Evolutionary conservation across 2,113 vertebrate species (phyloP).

Genomic region (Cyanoliseus patagonus): DNA sequence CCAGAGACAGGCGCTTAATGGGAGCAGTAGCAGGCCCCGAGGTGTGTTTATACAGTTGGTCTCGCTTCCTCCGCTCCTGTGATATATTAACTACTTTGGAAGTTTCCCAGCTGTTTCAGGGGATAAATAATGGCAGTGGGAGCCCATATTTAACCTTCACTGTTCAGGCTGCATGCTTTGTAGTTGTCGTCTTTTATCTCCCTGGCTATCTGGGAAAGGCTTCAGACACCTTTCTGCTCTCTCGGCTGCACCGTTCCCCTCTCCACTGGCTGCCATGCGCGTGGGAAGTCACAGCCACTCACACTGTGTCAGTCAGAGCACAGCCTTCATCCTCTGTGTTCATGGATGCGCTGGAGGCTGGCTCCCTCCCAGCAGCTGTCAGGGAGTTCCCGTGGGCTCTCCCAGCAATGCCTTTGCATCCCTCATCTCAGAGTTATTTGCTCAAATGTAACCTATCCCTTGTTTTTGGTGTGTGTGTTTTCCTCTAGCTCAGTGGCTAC

Average conservation of each 20-base stretch:
- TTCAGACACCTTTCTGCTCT: neutral
- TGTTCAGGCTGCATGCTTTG: constrained; percentile 48
- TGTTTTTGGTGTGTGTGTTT: neutral
- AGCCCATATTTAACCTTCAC: constrained; percentile 77
- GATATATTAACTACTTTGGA: constrained; percentile 79
- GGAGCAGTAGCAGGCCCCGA: constrained; percentile 73
- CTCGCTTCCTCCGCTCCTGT: constrained; percentile 60
- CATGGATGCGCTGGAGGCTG: neutral
- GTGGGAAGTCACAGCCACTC: neutral
- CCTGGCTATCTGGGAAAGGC: neutral
- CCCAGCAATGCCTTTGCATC: neutral
- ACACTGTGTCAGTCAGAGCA: neutral
- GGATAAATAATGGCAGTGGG: constrained; percentile 74
- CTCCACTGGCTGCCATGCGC: neutral
- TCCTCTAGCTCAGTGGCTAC: neutral
- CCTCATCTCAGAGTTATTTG: accelerated
- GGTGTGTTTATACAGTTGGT: constrained; percentile 73
- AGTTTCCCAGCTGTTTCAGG: constrained; percentile 74
- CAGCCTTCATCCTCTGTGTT: neutral
- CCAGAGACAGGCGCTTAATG: constrained; percentile 31
- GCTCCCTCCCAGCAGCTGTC: neutral
- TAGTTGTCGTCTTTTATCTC: constrained; percentile 63
- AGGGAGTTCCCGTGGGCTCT: neutral
- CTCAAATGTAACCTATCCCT: neutral
- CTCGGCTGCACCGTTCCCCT: neutral